Evolutionary conservation across 2,888 invertebrate species (phyloP).

Genomic region (Luffia ferchaultella): DNA sequence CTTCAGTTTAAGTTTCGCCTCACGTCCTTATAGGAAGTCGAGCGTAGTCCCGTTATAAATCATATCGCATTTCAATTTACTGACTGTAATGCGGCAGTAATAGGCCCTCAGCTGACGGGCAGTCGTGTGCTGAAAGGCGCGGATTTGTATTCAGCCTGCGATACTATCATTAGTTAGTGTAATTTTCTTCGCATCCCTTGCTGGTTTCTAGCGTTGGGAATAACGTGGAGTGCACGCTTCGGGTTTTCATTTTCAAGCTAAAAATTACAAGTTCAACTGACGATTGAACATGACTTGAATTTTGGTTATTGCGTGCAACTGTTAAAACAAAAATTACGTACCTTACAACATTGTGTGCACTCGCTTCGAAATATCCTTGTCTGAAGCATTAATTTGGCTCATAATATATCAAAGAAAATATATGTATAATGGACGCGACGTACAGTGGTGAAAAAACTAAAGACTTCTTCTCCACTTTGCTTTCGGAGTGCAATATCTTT

Average conservation of each 20-base stretch:
- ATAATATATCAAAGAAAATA: too few relatives aligned
- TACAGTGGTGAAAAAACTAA: too few relatives aligned
- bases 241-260: not conserved
- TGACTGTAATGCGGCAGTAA: conserved; percentile 44
- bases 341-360: too few relatives aligned
- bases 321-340: too few relatives aligned
- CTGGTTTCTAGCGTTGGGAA: conserved; percentile 16
- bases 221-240: not conserved
- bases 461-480: too few relatives aligned
- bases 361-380: too few relatives aligned
- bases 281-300: too few relatives aligned
- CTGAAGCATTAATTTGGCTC: too few relatives aligned
- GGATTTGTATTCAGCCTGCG: conserved; percentile 59
- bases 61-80: conserved; percentile 60
- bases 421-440: too few relatives aligned
- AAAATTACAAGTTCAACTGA: too few relatives aligned
- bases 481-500: too few relatives aligned
- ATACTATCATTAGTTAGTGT: conserved; percentile 59
- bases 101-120: conserved; percentile 42
- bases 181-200: conserved; percentile 56
- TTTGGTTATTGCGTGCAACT: too few relatives aligned
- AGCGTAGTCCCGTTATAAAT: conserved; percentile 53
- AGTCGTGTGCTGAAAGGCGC: conserved; percentile 46
- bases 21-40: conserved; percentile 47
- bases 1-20: conserved; percentile 32